Percentiles rank a stretch among this genome's conserved stretches.
Evolutionary conservation across 2,888 invertebrate genomes (phyloP).

Genomic region (Cephus rjabovi): DNA sequence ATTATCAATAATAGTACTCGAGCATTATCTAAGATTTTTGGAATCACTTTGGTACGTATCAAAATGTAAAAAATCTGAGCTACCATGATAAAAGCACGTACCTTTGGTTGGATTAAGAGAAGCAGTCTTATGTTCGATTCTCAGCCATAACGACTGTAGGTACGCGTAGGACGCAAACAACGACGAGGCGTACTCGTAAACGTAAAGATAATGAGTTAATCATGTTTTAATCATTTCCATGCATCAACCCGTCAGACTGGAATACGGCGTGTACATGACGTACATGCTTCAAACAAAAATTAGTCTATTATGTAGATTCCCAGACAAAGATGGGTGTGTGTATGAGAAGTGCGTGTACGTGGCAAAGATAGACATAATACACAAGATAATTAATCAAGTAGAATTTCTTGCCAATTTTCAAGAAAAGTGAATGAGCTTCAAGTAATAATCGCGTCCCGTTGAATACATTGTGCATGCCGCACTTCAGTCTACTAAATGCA

Average conservation of each 20-base stretch:
- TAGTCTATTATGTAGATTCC: neutral
- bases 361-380: neutral
- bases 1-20: neutral
- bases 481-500: neutral
- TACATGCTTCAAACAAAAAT: neutral
- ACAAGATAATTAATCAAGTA: neutral
- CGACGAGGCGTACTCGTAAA: neutral
- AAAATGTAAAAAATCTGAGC: neutral
- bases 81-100: neutral
- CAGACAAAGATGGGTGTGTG: neutral
- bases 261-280: neutral
- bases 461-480: neutral
- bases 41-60: neutral
- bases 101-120: neutral
- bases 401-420: neutral
- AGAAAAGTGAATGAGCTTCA: neutral
- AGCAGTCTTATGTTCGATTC: neutral
- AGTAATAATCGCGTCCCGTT: neutral
- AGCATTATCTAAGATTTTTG: neutral
- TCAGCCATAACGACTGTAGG: neutral
- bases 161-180: neutral
- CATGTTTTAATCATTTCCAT: neutral
- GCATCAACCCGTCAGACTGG: neutral
- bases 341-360: neutral
- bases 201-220: neutral